These are phyloP conservation scores for Calliopum simillimum DNA, from an alignment of 2,888 invertebrate genomes.

Conservation along the genomic window DNA sequence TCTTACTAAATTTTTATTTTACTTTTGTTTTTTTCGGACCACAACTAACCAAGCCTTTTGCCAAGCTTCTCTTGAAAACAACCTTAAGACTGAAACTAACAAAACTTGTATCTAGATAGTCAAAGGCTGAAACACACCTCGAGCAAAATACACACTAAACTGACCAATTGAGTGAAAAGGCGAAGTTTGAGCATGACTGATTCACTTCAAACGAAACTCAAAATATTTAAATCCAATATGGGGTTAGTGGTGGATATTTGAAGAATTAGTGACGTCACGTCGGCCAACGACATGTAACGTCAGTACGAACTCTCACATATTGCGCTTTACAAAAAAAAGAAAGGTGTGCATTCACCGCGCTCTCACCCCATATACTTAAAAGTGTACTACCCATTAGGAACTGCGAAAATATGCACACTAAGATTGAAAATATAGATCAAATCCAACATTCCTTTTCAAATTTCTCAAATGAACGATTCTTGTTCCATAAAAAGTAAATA, in stretches of 20 bases:
- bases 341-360: too few species aligned
- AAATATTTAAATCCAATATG: background rate
- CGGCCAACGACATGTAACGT: too few species aligned
- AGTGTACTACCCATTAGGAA: too few species aligned
- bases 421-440: too few species aligned
- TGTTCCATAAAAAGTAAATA: too few species aligned
- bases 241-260: background rate
- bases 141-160: background rate
- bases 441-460: too few species aligned
- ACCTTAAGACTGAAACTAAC: conserved; percentile 8
- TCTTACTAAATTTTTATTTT: background rate
- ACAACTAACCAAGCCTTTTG: conserved; percentile 6
- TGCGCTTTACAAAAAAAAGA: too few species aligned
- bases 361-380: too few species aligned
- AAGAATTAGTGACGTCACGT: too few species aligned
- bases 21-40: conserved; percentile 5
- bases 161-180: conserved; percentile 19
- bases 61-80: conserved; percentile 4
- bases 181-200: background rate
- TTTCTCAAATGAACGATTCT: too few species aligned
- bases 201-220: background rate
- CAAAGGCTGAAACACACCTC: background rate
- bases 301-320: too few species aligned
- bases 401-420: too few species aligned
- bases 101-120: conserved; percentile 11